Conservation (phyloP, 2,113 vertebrate genomes). For the Penelope pileata region DNA sequence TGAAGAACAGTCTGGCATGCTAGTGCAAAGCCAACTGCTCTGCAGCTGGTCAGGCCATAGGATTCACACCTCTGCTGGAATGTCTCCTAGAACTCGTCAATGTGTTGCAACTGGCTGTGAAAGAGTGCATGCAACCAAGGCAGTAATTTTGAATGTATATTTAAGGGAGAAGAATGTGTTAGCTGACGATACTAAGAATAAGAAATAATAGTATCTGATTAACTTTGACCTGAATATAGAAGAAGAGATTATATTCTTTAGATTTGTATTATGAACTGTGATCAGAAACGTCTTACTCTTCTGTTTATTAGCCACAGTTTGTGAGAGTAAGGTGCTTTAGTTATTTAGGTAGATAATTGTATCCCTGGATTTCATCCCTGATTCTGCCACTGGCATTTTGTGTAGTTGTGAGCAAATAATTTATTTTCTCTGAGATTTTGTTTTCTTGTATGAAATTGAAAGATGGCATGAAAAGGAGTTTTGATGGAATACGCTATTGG, state of each 20-base stretch:
- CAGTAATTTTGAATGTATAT: background rate
- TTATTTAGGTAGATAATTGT: background rate
- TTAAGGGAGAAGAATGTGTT: background rate
- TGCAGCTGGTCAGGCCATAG: background rate
- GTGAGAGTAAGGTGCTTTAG: background rate
- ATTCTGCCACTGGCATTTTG: background rate
- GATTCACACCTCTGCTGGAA: slow-evolving; percentile 14
- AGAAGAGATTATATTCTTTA: background rate
- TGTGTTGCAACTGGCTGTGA: background rate
- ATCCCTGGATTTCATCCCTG: background rate
- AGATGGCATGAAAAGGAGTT: background rate
- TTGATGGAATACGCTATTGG: background rate
- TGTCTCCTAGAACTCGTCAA: background rate
- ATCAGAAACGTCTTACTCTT: background rate
- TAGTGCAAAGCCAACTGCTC: background rate
- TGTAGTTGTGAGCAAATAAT: background rate
- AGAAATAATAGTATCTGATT: background rate
- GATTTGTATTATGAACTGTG: background rate
- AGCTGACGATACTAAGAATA: background rate
- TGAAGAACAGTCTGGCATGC: background rate
- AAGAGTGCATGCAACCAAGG: background rate
- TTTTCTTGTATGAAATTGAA: background rate
- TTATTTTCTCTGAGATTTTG: background rate
- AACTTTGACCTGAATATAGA: background rate
- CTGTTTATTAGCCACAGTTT: background rate